A percentile compares a stretch with the other conserved stretches of the same genome.
Evolutionary conservation across 2,888 invertebrate species (phyloP).

Genomic region (Mamestra brassicae): DNA sequence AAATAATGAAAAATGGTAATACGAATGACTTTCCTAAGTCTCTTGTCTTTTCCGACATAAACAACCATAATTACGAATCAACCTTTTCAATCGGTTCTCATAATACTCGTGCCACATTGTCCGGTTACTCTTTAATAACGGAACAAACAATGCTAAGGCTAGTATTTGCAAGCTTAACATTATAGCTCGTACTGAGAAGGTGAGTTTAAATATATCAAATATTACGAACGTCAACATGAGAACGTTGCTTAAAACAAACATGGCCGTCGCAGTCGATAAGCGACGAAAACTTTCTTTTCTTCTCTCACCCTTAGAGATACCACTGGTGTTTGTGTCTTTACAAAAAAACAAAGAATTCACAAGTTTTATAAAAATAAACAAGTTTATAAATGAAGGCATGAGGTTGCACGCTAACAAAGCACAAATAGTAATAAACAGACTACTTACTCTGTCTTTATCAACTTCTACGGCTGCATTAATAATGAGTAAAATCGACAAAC

Average conservation of each 20-base stretch:
- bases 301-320: neutral
- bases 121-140: slow-evolving; percentile 27
- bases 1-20: too few relatives aligned
- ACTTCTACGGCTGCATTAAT: neutral
- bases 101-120: slow-evolving; percentile 17
- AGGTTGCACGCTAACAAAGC: neutral
- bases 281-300: slow-evolving; percentile 9
- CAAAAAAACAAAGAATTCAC: slow-evolving; percentile 12
- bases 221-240: slow-evolving; percentile 22
- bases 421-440: neutral
- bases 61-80: neutral
- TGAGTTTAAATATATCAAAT: slow-evolving; percentile 24
- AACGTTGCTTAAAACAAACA: slow-evolving; percentile 35
- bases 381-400: slow-evolving; percentile 19
- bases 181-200: slow-evolving; percentile 7
- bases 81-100: slow-evolving; percentile 9
- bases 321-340: neutral
- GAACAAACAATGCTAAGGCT: slow-evolving; percentile 19
- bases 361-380: slow-evolving; percentile 14
- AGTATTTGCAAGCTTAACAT: slow-evolving; percentile 21
- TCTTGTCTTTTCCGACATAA: neutral
- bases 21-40: too few relatives aligned
- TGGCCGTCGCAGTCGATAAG: slow-evolving; percentile 5
- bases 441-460: neutral
- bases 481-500: neutral